A percentile compares a stretch with the other conserved stretches of the same genome.
Conservation (phyloP, 2,888 invertebrate genomes). For the Apodemia duryi region DNA sequence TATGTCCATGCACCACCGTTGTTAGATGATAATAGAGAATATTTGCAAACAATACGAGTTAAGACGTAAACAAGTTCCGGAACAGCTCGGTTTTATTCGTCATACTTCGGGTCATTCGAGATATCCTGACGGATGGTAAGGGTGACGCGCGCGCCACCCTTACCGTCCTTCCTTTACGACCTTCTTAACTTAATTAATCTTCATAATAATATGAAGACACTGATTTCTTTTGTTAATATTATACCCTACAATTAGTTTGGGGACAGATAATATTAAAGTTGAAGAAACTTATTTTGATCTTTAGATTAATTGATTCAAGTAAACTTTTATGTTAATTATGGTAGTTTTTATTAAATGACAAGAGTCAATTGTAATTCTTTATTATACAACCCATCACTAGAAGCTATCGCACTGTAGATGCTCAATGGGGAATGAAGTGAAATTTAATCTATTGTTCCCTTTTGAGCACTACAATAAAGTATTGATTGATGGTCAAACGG, state of each 20-base stretch:
- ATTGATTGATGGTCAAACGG: background rate
- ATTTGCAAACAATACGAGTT: background rate
- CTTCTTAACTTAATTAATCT: constrained; percentile 4
- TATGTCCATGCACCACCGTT: constrained; percentile 4
- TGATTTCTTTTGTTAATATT: background rate
- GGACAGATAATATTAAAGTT: background rate
- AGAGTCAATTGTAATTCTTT: background rate
- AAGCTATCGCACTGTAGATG: constrained; percentile 2
- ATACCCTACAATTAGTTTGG: background rate
- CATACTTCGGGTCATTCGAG: background rate
- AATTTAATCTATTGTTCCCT: constrained; percentile 3
- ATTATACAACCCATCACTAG: constrained; percentile 2
- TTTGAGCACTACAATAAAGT: background rate
- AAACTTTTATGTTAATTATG: background rate
- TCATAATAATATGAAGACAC: constrained; percentile 8
- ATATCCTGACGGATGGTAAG: constrained; percentile 1
- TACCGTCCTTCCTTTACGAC: background rate
- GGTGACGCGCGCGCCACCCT: background rate
- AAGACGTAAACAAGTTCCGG: background rate
- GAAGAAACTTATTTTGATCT: background rate
- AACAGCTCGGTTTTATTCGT: background rate
- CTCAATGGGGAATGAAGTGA: constrained; percentile 4
- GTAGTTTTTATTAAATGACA: constrained; percentile 5
- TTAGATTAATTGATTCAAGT: background rate
- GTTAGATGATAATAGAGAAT: background rate